Conservation (phyloP, 2,797 vertebrate genomes). For the Alectoris magna region DNA sequence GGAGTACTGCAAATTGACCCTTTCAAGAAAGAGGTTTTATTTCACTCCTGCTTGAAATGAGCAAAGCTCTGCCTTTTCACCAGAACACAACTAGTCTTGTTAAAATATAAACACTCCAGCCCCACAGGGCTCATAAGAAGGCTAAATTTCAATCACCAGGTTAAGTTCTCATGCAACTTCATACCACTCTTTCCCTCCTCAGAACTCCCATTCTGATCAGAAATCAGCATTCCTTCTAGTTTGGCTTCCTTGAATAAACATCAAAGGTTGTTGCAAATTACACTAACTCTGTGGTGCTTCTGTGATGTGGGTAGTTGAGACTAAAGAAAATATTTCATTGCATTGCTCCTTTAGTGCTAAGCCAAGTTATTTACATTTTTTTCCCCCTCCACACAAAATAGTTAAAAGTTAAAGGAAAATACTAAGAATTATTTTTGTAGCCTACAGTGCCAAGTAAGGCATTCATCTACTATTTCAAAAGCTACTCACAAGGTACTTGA, state of each 20-base stretch:
- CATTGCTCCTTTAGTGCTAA: not conserved
- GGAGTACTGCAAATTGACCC: not conserved
- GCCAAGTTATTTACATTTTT: not conserved
- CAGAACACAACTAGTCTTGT: not conserved
- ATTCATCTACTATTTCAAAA: not conserved
- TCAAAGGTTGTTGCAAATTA: not conserved
- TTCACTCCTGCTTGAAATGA: not conserved
- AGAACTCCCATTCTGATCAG: not conserved
- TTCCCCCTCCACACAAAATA: not conserved
- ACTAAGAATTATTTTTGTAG: not conserved
- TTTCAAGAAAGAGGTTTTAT: not conserved
- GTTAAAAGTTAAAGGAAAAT: not conserved
- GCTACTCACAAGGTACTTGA: not conserved
- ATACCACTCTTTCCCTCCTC: not conserved
- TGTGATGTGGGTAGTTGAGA: not conserved
- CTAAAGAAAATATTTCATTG: not conserved
- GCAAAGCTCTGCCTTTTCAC: not conserved
- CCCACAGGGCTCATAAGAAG: not conserved
- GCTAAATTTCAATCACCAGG: not conserved
- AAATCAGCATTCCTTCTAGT: not conserved
- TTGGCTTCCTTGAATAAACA: slow-evolving; percentile 21
- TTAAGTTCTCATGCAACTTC: not conserved
- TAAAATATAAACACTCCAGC: not conserved
- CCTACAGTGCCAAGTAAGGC: not conserved
- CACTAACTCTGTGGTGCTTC: not conserved